Evolutionary conservation across 2,113 vertebrate species (phyloP), one percentile per base, ranked within the genome.

Genomic region (Psittacula cyanocephala): DNA sequence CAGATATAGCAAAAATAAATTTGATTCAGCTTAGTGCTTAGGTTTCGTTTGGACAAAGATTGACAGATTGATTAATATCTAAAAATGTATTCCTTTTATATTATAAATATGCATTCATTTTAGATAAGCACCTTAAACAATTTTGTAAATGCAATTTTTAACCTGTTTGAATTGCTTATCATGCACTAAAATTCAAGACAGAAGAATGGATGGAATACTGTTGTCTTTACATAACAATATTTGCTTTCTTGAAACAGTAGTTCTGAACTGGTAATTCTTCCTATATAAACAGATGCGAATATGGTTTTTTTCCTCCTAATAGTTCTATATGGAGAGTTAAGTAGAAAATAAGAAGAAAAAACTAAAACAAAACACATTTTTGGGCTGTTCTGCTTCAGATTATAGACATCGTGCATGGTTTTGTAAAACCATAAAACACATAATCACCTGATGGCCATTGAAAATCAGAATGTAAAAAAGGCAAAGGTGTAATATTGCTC

Each of bases 221-320:
- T 25, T 74, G 35, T 19, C 39, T 31, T 83, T n/a, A 47, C 13
- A 12, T 43, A 31, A 37, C 0, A 0, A n/a, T 9, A 9, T 49
- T 75, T 78, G 4, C 23, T 86, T 49, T 88, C 62, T 49, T 53
- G 14, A 28, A 53, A 35, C 7, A 27, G 18, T 14, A 35, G 3
- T 39, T 82, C 81, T 69, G 28, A 65, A 29, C 10, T 29, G 22
- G 77, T 50, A 50, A 33, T 72, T 79, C 12, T 78, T 16, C 6
- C 11, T 29, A 6, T 57, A 41, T 12, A 47, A 11, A 20, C 3
- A 35, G 16, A 2, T 9, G 3, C 55, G 33, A 67, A 25, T 16
- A 50, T 13, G 53, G 7, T 11, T 5, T 59, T 10, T 60, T 81
- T 80, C 15, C 4, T 72, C 27, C 20, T 35, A 13, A 19, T 35